phyloP scores from a whole-genome alignment of 2,797 vertebrate genomes.

The Vireo griseus region DNA sequence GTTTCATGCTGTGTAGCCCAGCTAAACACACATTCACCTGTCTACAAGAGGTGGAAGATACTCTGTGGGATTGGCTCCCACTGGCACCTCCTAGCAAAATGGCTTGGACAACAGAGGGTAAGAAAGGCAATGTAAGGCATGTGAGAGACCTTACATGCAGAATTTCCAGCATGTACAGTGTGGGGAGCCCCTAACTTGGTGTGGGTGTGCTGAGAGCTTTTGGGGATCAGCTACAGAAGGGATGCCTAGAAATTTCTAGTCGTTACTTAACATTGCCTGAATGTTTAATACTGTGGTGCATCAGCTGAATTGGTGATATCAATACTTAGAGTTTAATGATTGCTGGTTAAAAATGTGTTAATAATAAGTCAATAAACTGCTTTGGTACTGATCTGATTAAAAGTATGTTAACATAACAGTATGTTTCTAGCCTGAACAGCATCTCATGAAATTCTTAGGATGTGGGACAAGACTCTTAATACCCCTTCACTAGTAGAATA shows the following conservation, averaged over 20 bases:
- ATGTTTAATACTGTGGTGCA: background rate
- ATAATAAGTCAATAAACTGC: background rate
- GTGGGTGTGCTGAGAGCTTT: background rate
- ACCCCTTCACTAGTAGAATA: background rate
- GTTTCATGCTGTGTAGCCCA: background rate
- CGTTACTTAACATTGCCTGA: background rate
- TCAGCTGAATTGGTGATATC: background rate
- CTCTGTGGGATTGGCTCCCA: background rate
- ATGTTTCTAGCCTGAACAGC: background rate
- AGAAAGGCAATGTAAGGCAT: background rate
- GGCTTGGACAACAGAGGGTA: background rate
- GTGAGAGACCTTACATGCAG: background rate
- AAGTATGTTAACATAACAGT: background rate
- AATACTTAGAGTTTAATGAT: background rate
- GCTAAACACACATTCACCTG: background rate
- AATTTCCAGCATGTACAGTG: rapidly evolving
- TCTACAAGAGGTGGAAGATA: background rate
- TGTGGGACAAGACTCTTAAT: background rate
- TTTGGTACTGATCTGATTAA: background rate
- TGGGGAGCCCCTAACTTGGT: background rate
- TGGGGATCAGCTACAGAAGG: background rate
- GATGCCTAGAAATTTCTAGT: background rate
- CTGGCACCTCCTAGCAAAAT: background rate
- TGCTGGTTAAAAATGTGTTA: background rate
- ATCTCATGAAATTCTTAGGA: background rate